Evolutionary conservation across 2,113 vertebrate species (phyloP).

Genomic region (Amphiprion percula): DNA sequence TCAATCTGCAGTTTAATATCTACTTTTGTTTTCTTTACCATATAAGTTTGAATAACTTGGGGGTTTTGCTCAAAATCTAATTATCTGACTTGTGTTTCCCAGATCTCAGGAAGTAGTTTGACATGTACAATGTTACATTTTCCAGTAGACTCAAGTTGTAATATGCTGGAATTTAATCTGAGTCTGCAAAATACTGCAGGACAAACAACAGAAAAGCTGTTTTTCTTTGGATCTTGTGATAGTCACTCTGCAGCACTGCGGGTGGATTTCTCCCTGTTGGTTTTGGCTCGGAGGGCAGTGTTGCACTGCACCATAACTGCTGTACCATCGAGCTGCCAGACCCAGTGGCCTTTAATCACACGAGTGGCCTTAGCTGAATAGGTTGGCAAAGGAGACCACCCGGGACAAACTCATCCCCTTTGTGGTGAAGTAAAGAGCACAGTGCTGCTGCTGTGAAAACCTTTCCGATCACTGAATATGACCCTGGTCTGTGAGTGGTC

Average conservation of each 20-base stretch:
- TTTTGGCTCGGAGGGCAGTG: slow-evolving; percentile 43
- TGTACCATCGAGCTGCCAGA: slow-evolving; percentile 25
- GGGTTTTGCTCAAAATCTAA: no score
- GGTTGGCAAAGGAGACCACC: slow-evolving; percentile 45
- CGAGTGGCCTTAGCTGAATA: slow-evolving; percentile 31
- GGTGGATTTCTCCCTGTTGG: slow-evolving; percentile 31
- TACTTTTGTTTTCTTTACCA: no score
- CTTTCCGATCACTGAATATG: neutral
- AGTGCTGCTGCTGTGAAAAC: slow-evolving; percentile 32
- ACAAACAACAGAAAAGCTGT: no score
- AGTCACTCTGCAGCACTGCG: neutral
- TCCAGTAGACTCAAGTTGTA: no score
- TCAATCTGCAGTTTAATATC: no score
- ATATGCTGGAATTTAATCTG: no score
- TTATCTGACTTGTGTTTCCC: no score
- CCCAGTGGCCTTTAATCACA: slow-evolving; percentile 34
- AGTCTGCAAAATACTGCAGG: no score
- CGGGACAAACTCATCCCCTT: slow-evolving; percentile 23
- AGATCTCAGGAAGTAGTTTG: no score
- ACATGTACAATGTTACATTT: no score
- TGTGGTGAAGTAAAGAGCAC: slow-evolving; percentile 33
- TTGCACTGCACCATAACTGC: slow-evolving; percentile 19
- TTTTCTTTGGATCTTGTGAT: no score
- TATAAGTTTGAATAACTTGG: no score
- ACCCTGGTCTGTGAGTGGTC: slow-evolving; percentile 15